Evolutionary conservation across 37 sponge, comb jelly and placozoan genomes (phyloP).

Genomic region (Beroe forskalii): DNA sequence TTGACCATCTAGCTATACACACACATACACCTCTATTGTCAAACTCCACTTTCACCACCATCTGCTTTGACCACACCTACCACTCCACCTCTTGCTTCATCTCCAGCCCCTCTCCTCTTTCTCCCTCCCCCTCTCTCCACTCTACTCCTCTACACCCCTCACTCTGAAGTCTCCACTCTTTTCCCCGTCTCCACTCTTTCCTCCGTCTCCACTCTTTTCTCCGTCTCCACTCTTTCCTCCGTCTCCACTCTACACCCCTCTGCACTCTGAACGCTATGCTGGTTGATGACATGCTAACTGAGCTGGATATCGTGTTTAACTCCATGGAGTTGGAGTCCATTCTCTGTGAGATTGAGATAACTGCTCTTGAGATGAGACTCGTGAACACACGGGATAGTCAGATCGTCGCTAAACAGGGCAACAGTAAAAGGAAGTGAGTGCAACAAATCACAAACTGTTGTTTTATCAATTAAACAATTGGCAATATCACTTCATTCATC

Average conservation of each 20-base stretch:
- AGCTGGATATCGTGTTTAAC: conserved; percentile 2
- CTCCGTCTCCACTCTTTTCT: not conserved
- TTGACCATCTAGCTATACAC: too few species aligned
- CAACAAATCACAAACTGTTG: too few species aligned
- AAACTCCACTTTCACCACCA: too few species aligned
- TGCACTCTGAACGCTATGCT: not conserved
- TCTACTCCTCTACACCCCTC: not conserved
- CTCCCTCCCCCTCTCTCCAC: not conserved
- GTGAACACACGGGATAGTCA: too few species aligned
- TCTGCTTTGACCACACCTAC: too few species aligned
- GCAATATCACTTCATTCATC: too few species aligned
- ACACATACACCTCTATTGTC: too few species aligned
- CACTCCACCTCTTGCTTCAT: too few species aligned
- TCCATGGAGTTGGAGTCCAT: not conserved
- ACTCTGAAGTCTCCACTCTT: not conserved
- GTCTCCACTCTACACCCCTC: not conserved
- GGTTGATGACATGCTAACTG: not conserved
- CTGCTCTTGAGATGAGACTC: not conserved
- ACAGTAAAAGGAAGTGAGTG: too few species aligned
- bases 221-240: not conserved
- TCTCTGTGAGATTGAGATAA: conserved; percentile 35
- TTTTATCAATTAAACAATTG: too few species aligned
- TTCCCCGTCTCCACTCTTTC: not conserved
- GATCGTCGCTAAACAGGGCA: too few species aligned
- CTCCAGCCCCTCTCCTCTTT: too few species aligned